Percentiles rank a stretch among this genome's conserved stretches.
Conservation (phyloP, 2,797 vertebrate genomes). For the Acanthiza pusilla region DNA sequence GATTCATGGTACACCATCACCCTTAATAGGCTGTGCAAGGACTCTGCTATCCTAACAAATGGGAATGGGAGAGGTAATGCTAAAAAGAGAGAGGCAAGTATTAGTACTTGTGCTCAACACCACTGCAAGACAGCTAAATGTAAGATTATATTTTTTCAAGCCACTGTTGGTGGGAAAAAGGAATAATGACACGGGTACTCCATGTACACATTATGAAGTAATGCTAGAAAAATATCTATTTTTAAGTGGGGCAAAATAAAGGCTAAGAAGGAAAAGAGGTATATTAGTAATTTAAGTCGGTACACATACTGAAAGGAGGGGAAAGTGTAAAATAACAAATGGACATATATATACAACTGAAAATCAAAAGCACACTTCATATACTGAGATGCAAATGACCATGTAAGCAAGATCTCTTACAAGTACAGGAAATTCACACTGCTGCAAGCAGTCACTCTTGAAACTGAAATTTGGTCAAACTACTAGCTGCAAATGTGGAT, state of each 20-base stretch:
- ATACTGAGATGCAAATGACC: background rate
- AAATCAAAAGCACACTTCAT: background rate
- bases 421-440: background rate
- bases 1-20: background rate
- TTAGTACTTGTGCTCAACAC: background rate
- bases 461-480: background rate
- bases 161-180: background rate
- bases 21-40: background rate
- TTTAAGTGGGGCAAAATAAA: background rate
- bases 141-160: background rate
- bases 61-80: background rate
- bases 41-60: background rate
- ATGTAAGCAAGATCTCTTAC: background rate
- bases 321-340: background rate
- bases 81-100: background rate
- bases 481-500: background rate
- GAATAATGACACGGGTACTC: background rate
- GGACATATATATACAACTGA: background rate
- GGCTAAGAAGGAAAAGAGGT: background rate
- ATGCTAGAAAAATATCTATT: background rate
- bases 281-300: background rate
- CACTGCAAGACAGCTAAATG: background rate
- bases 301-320: background rate
- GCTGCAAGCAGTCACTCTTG: background rate
- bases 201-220: background rate